Evolutionary conservation across 1,140 invertebrate species (phyloP).

Genomic region (Bombus vancouverensis): DNA sequence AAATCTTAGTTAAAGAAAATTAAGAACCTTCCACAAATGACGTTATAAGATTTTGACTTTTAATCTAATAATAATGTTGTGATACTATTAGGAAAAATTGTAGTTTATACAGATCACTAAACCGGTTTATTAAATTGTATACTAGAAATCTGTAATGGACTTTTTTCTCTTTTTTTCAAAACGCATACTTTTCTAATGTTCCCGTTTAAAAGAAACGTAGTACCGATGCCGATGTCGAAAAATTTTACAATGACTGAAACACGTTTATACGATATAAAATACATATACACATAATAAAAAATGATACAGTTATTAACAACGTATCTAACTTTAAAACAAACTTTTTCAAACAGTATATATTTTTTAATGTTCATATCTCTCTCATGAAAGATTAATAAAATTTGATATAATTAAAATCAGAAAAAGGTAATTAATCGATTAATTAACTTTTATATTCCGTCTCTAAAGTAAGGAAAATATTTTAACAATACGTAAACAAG

Average conservation of each 20-base stretch:
- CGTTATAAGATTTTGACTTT: neutral
- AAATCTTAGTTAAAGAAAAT: neutral
- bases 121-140: conserved; percentile 18
- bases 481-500: neutral
- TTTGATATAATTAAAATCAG: neutral
- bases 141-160: conserved; percentile 26
- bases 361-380: neutral
- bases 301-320: neutral
- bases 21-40: neutral
- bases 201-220: neutral
- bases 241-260: neutral
- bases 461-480: neutral
- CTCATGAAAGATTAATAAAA: neutral
- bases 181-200: conserved; percentile 27
- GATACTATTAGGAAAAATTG: neutral
- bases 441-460: neutral
- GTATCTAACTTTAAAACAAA: neutral
- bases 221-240: neutral
- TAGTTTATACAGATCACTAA: conserved; percentile 11
- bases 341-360: neutral
- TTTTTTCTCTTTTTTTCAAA: conserved; percentile 63
- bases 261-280: neutral
- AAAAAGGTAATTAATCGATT: neutral
- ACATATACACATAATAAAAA: neutral
- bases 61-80: neutral